Conservation (phyloP, 2,888 invertebrate genomes). For the Chalcis sispes region DNA sequence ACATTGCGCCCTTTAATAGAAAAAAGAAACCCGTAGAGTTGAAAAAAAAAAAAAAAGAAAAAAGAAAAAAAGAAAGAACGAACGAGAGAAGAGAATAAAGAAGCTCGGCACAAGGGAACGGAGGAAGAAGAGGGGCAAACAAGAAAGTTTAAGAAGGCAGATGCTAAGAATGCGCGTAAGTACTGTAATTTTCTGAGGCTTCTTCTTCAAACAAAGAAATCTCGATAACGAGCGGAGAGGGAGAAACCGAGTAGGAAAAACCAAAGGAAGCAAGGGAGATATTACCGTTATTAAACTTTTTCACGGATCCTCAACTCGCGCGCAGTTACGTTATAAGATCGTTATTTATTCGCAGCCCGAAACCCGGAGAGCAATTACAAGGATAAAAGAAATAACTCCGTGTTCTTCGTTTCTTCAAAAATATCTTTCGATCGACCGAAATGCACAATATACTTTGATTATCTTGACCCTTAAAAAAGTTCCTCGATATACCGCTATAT, state of each 20-base stretch:
- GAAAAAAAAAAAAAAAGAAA: no score
- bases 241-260: not conserved
- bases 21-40: no score
- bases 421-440: not conserved
- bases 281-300: constrained; percentile 52
- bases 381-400: not conserved
- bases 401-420: not conserved
- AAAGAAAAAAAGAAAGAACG: not conserved
- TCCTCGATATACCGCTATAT: no score
- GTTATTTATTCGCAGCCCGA: constrained; percentile 31
- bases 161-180: constrained; percentile 36
- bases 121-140: not conserved
- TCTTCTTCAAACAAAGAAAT: constrained; percentile 49
- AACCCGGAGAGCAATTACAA: constrained; percentile 6
- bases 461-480: not conserved
- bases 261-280: constrained; percentile 3
- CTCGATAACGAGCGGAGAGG: constrained; percentile 44
- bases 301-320: constrained; percentile 11
- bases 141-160: constrained; percentile 11
- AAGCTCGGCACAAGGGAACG: no score
- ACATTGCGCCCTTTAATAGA: no score
- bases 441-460: not conserved
- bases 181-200: constrained; percentile 44
- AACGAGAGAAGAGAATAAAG: constrained; percentile 13
- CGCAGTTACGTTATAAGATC: not conserved